Percentiles rank a stretch among this genome's conserved stretches.
phyloP scores from a whole-genome alignment of 1,140 invertebrate species.

The Cherax quadricarinatus region DNA sequence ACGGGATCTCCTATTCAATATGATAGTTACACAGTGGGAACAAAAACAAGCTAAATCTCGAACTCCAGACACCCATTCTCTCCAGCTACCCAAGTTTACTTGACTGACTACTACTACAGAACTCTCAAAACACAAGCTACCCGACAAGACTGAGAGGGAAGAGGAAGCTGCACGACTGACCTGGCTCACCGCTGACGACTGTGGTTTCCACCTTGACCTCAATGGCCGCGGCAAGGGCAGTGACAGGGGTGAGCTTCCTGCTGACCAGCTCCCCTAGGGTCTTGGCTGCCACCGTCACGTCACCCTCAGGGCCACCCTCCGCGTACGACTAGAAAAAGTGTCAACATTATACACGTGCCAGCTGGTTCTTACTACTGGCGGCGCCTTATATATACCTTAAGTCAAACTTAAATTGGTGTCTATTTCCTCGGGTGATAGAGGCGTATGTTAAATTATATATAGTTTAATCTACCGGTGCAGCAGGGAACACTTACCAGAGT shows the following conservation, averaged over 20 bases:
- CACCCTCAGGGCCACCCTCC: constrained; percentile 37
- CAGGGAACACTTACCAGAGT: constrained; percentile 83
- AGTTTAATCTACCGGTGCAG: no score
- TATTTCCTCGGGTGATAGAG: no score
- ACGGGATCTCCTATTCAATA: background rate
- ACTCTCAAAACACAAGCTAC: no score
- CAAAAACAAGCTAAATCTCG: no score
- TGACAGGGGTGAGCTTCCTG: constrained; percentile 80
- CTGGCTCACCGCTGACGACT: constrained; percentile 80
- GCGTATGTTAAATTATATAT: no score
- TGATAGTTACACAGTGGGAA: no score
- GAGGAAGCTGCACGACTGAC: constrained; percentile 72
- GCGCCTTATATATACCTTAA: no score
- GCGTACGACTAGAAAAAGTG: constrained; percentile 67
- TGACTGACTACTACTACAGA: background rate
- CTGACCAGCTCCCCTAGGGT: constrained; percentile 69
- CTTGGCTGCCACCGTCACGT: constrained; percentile 72
- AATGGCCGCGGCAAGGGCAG: constrained; percentile 85
- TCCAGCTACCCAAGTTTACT: no score
- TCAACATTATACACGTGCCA: background rate
- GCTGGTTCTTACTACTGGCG: no score
- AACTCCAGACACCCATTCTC: no score
- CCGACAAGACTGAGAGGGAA: background rate
- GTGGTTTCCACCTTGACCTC: constrained; percentile 88
- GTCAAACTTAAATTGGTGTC: no score